Base-by-base conservation (phyloP, 1,140 invertebrate species). In the Trypoxylus dichotomus region DNA sequence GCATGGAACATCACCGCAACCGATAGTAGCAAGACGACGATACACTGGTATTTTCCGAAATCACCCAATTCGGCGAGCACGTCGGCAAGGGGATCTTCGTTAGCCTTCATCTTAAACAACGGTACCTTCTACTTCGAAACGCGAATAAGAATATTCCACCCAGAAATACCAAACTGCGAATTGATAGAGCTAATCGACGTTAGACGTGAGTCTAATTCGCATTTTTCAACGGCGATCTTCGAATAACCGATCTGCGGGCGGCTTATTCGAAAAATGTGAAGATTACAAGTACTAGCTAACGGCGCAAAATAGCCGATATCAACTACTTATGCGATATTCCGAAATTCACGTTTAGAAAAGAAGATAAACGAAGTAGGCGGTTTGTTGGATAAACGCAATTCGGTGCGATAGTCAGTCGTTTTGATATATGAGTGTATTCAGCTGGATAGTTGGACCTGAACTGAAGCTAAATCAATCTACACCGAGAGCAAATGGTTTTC, bases 1-100 rank as follows among this genome's bases (percentile, higher is more conserved):
- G 90, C 85, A 79, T 85, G 88, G 73, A 91, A 87, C 71, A 90
- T 82, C 72, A 91, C 87, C n/a, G 90, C 90, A 78, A 91, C 77
- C 76, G 86, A 86, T 7, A 90, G 84, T 73, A 90, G 83, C 24
- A 82, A 77, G 75, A 89, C 89, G 75, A 87, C 87, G 10, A 84
- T 81, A 21, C 86, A 80, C 81, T 90, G 89, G 80, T 88, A 90
- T 79, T 86, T 85, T 75, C 90, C 89, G 78, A 90, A 88, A 75
- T 87, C 85, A 3, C 89, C 88, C 19, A 90, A 74, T 79, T 87
- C 83, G 0, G 74, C 27, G 43, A 87, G 75, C 58, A 87, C 82
- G 24, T 77, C 77, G 79, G 87, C 86, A 27, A 87, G 80, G 29
- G 85, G 29, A 32, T 73, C 71, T 37, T 73, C 71, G n/a, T 37